Evolutionary conservation across 1,140 invertebrate genomes (phyloP), one percentile per base, ranked within the genome.

Genomic region (Bradynema listronoti): DNA sequence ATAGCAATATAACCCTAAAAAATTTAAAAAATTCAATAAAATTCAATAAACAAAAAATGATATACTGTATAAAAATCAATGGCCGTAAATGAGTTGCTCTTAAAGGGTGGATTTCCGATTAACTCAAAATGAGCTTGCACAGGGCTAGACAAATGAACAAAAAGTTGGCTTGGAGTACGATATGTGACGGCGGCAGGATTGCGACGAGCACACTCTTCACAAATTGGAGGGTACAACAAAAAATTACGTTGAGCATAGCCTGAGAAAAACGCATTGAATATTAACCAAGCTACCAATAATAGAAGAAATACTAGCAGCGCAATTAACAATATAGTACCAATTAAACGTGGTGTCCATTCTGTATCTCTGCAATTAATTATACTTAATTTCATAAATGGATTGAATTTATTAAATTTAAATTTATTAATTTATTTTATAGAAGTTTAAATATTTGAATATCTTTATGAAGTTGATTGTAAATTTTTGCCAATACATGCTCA

Each of bases 41-140:
- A 33, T 63, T 61, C 56, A 16, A 24, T 36, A 29, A n/a, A 4
- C 4, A 42, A 30, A 32, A 54, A 22, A 24, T 14, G n/a, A 41
- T 61, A 53, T 61, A 74, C 72, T 39, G 76, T 77, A 41, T 53
- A 49, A 34, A 76, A 76, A 52, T 76, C 73, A 30, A 78, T 56
- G 24, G 75, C 76, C 19, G 73, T 76, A 42, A 78, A 76, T 16
- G 73, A 77, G 45, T 76, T 76, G 36, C 68, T 73, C 36, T 78
- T 78, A 24, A 76, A 74, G 19, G 73, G 73, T 39, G 45, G 36
- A 58, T 77, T 76, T 24, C 73, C 73, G 36, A 65, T 56, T 25
- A 76, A 58, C 57, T 76, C 73, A 30, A 76, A 68, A 53, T 76
- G 69, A 2, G 59, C 62, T 61, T 78, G 71, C 19, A 57, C 42